Evolutionary conservation across 2,888 invertebrate genomes (phyloP).

Genomic region (Eueremaeus valkanovi): DNA sequence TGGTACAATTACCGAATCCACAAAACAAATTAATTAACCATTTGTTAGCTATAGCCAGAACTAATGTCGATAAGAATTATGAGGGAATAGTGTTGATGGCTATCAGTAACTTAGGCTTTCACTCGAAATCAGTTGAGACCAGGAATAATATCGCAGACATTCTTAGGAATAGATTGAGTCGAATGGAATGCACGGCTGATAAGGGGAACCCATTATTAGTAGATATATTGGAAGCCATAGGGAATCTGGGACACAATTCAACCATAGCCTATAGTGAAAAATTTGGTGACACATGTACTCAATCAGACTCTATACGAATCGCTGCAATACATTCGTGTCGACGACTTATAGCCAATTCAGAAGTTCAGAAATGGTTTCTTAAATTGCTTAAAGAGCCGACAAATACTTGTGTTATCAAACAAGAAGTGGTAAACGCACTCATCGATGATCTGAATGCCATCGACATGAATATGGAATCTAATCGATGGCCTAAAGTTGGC

Average conservation of each 20-base stretch:
- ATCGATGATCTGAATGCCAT: slow-evolving; percentile 30
- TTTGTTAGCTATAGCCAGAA: not conserved
- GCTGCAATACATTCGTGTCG: slow-evolving; percentile 40
- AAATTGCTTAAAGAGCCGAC: not conserved
- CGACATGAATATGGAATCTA: not conserved
- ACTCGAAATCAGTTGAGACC: not conserved
- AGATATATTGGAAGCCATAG: slow-evolving; percentile 39
- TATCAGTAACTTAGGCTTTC: slow-evolving; percentile 22
- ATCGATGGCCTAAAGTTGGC: slow-evolving; percentile 43
- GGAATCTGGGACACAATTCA: slow-evolving; percentile 38
- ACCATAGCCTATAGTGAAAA: slow-evolving; percentile 11
- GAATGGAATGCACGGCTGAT: not conserved
- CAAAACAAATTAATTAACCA: slow-evolving; percentile 12
- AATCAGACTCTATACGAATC: slow-evolving; percentile 25
- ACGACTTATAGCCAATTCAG: slow-evolving; percentile 18
- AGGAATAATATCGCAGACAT: slow-evolving; percentile 5
- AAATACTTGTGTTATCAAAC: slow-evolving; percentile 33
- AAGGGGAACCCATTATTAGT: not conserved
- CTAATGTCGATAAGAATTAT: not conserved
- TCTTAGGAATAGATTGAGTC: not conserved
- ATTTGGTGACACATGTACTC: not conserved
- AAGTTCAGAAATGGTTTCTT: slow-evolving; percentile 34
- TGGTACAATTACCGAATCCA: slow-evolving; percentile 15
- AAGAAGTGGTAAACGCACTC: slow-evolving; percentile 34
- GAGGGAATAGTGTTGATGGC: slow-evolving; percentile 25